phyloP scores from a whole-genome alignment of 2,113 vertebrate species.

The Datnioides undecimradiatus region DNA sequence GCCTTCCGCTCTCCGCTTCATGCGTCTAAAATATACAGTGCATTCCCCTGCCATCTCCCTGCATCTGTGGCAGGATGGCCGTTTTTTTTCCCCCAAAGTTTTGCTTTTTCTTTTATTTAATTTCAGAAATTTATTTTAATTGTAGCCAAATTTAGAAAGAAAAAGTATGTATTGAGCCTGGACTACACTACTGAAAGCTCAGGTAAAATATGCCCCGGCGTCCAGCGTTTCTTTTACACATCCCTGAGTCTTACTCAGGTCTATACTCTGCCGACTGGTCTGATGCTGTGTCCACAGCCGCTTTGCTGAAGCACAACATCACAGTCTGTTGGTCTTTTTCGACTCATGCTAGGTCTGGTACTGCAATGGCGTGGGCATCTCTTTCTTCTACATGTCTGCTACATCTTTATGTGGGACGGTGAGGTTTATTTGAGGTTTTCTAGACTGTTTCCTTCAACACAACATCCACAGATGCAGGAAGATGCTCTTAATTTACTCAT shows the following conservation, averaged over 20 bases:
- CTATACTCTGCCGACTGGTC: constrained; percentile 5
- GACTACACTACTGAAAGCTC: too few species aligned
- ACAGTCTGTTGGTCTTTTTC: constrained; percentile 17
- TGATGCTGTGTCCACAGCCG: background rate
- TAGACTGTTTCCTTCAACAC: background rate
- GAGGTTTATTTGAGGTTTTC: background rate
- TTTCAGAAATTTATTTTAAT: background rate
- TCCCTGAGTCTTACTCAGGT: background rate
- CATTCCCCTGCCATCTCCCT: background rate
- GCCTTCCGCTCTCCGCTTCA: constrained; percentile 17
- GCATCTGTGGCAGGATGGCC: background rate
- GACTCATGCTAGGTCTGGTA: background rate
- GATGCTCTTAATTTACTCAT: background rate
- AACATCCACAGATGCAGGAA: background rate
- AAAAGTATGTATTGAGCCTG: too few species aligned
- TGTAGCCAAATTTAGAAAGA: too few species aligned
- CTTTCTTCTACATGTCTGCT: background rate
- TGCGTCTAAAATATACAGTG: constrained; percentile 42
- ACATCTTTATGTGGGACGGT: constrained; percentile 5
- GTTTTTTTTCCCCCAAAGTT: constrained; percentile 31
- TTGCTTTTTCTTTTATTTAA: background rate
- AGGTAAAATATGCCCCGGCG: background rate
- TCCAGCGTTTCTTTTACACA: background rate
- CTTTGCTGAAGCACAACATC: constrained; percentile 5
- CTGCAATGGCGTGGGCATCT: background rate